Evolutionary conservation across 1,140 invertebrate genomes (phyloP), one percentile per base, ranked within the genome.

Genomic region (Nephotettix cincticeps): DNA sequence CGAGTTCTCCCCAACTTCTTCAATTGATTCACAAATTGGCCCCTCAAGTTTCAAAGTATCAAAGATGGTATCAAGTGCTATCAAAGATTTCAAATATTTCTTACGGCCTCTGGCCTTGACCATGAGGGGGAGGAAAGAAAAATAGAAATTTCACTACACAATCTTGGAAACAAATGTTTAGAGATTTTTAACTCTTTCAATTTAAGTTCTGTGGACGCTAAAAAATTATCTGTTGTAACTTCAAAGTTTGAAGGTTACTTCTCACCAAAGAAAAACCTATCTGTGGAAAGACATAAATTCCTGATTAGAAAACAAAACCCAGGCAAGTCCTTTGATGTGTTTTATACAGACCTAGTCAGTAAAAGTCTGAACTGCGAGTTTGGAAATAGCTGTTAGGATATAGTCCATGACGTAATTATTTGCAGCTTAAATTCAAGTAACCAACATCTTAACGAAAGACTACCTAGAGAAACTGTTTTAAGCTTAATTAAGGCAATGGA

Each of bases 61-160:
- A 66, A 28, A 66, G n/a, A n/a, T 66, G 25, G 29, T 13, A 14
- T 13, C 19, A 17, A 14, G n/a, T 13, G 64, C 17, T 13, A 17
- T 32, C 64, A 66, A 25, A 14, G n/a, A 17, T 66, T 32, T n/a
- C 40, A 47, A 17, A 72, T 76, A 45, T 76, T 76, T 66, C 65
- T 72, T 43, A 54, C 74, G 14, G 69, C 58, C 32, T n/a, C n/a
- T n/a, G n/a, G n/a, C n/a, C n/a, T n/a, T n/a, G n/a, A n/a, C n/a
- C n/a, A n/a, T 43, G 63, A 76, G 76, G 79, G 78, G 76, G 67
- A 69, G 58, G 70, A 28, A 43, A 74, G 61, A 70, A 76, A 77
- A 54, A 68, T 76, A 1, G 72, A 71, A 45, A 71, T 76, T 19
- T 67, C 76, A 27, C 51, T 76, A 25, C 76, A 76, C 63, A 29